Evolutionary conservation across 2,888 invertebrate species (phyloP).

Genomic region (Acanthopleura granulata): DNA sequence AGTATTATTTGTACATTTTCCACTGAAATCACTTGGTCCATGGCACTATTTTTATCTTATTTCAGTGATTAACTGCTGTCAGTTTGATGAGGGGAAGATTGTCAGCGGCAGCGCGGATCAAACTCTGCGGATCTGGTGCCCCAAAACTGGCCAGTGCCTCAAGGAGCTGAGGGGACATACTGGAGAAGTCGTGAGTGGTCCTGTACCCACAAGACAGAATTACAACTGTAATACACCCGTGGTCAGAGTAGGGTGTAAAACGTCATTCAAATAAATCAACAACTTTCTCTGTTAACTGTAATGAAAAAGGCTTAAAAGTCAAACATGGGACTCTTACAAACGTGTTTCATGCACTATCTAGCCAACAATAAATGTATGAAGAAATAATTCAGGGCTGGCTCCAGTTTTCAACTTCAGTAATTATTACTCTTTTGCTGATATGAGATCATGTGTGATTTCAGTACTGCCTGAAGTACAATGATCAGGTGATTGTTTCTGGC

Average conservation of each 20-base stretch:
- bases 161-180: slow-evolving; percentile 49
- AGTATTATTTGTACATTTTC: no score
- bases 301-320: no score
- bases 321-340: no score
- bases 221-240: not conserved
- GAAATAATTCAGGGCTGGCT: no score
- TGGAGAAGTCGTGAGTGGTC: slow-evolving; percentile 55
- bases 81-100: slow-evolving; percentile 52
- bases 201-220: not conserved
- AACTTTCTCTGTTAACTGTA: no score
- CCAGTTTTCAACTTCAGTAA: no score
- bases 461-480: slow-evolving; percentile 60
- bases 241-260: no score
- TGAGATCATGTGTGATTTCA: slow-evolving; percentile 27
- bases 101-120: slow-evolving; percentile 61
- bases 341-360: no score
- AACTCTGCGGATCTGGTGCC: slow-evolving; percentile 53
- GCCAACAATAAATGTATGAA: no score
- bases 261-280: no score
- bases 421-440: no score
- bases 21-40: not conserved
- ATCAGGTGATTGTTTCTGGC: slow-evolving; percentile 57
- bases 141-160: slow-evolving; percentile 44
- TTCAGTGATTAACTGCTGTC: slow-evolving; percentile 56
- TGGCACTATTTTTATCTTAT: not conserved